phyloP scores from a whole-genome alignment of 2,113 vertebrate species.

The Cyprinodon variegatus region DNA sequence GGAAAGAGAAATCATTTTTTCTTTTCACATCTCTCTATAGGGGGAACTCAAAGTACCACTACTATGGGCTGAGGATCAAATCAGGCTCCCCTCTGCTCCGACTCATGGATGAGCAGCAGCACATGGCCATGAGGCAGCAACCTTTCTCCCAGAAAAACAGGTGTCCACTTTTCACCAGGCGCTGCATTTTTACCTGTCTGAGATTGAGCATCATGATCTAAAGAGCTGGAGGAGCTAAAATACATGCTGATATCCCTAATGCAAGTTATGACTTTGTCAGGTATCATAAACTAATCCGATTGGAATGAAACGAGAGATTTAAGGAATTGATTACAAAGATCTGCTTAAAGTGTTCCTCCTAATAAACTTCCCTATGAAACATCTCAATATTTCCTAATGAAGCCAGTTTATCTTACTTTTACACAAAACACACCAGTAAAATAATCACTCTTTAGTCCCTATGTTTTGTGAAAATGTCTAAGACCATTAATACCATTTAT shows the following conservation, averaged over 20 bases:
- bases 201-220: background rate
- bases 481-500: too few species aligned
- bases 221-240: background rate
- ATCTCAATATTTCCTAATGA: too few species aligned
- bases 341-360: too few species aligned
- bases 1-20: conserved; percentile 5
- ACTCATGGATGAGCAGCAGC: conserved; percentile 92
- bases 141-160: conserved; percentile 92
- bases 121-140: conserved; percentile 93
- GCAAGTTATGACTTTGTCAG: too few species aligned
- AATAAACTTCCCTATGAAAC: too few species aligned
- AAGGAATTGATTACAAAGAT: too few species aligned
- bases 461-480: too few species aligned
- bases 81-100: conserved; percentile 87
- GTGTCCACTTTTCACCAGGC: conserved; percentile 54
- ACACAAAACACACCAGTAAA: too few species aligned
- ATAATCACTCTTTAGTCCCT: too few species aligned
- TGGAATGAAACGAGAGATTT: too few species aligned
- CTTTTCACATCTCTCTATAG: conserved; percentile 68
- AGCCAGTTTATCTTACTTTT: too few species aligned
- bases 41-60: conserved; percentile 95
- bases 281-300: too few species aligned
- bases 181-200: background rate
- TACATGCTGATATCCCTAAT: background rate
- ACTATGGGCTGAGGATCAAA: conserved; percentile 93